phyloP scores from a whole-genome alignment of 2,113 vertebrate species.

The Martes martes region DNA sequence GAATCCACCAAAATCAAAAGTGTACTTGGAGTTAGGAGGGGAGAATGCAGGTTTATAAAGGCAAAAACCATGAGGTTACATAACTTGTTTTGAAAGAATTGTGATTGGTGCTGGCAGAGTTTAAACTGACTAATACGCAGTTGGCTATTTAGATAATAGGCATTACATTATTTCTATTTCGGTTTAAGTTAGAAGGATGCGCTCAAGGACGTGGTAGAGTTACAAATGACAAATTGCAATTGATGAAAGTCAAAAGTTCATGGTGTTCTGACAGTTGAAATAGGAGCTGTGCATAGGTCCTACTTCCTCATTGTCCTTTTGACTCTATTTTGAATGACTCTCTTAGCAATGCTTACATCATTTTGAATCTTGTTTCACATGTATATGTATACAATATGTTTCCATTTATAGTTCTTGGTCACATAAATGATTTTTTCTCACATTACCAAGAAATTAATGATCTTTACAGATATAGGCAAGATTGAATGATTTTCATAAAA shows the following conservation, averaged over 20 bases:
- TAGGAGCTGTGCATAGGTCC: background rate
- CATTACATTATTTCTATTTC: background rate
- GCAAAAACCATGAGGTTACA: background rate
- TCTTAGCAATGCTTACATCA: background rate
- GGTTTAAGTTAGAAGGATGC: background rate
- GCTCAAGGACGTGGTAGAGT: background rate
- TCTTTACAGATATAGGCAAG: background rate
- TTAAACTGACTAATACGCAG: background rate
- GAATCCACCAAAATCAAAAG: background rate
- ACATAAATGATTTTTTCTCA: background rate
- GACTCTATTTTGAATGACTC: background rate
- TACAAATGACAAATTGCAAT: background rate
- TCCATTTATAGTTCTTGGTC: background rate
- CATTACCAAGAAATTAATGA: background rate
- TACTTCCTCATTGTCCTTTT: background rate
- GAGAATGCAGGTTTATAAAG: background rate
- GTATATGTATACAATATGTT: background rate
- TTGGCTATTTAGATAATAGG: background rate
- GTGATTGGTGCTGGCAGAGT: background rate
- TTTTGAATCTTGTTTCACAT: background rate
- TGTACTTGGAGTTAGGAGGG: background rate
- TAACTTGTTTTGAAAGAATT: background rate
- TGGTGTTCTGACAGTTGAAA: background rate
- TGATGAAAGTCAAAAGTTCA: background rate
- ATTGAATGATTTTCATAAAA: slow-evolving; percentile 7